Evolutionary conservation across 2,888 invertebrate genomes (phyloP), one percentile per base, ranked within the genome.

Genomic region (Acronicta leporina): DNA sequence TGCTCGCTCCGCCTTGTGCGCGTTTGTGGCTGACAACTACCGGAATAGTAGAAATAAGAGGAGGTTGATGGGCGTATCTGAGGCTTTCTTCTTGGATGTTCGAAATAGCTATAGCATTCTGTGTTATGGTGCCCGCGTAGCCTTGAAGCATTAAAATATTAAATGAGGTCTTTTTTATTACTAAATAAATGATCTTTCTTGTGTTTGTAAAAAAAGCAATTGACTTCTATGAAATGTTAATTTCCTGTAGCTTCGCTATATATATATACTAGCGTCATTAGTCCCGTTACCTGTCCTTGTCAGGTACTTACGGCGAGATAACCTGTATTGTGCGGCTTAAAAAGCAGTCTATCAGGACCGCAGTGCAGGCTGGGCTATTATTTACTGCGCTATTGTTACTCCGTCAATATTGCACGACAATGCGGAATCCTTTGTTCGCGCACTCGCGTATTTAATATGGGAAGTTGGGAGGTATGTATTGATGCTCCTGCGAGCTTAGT

Each of bases 401-500:
- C 65, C 47, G 63, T 53, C 72, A 60, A 69, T 76, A 80, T 67
- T 73, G 62, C 56, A 52, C 67, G 58, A 75, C 73, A 77, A 69
- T 70, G 66, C 54, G 48, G 58, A 57, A 47, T 48, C 65, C 78
- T 79, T 78, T 82, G 81, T 81, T 73, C 64, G 68, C 48, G 56
- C 50, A 47, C 68, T 48, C 46, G 68, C 66, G 68, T 79, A 73
- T 76, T 74, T 72, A 73, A 67, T 77, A 73, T 73, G 52, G 60
- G 51, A 60, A 54, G 57, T 62, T 73, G 55, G 60, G 50, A 58
- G 58, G 55, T 62, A 67, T 70, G 67, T 63, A 67, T 27, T 49
- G 62, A 52, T 54, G 42, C 33, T 49, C 35, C 61, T 14, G 48
- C 51, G 41, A n/a, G 38, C 38, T n/a, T 38, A n/a, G 38, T 38